Evolutionary conservation across 2,888 invertebrate genomes (phyloP).

Genomic region (Crematogaster levior): DNA sequence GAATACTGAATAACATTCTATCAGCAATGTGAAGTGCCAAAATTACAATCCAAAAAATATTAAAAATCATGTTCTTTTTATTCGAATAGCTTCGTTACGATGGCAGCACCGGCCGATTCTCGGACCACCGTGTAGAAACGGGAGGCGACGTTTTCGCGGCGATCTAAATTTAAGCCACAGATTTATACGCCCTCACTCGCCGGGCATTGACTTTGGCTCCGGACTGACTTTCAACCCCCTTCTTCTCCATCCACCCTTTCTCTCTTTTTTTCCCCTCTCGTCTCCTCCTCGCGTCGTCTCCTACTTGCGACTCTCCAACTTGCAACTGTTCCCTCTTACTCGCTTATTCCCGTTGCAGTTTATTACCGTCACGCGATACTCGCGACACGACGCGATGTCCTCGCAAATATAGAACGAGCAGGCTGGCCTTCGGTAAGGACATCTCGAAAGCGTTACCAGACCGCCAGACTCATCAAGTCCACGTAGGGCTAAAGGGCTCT

Average conservation of each 20-base stretch:
- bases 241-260: constrained; percentile 21
- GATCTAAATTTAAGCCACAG: constrained; percentile 82
- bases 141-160: constrained; percentile 64
- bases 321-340: constrained; percentile 45
- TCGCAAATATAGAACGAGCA: constrained; percentile 60
- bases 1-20: background rate
- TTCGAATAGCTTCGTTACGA: constrained; percentile 35
- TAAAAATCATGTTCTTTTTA: constrained; percentile 23
- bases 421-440: constrained; percentile 53
- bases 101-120: constrained; percentile 69
- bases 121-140: constrained; percentile 50
- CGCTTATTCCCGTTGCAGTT: constrained; percentile 55
- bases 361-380: constrained; percentile 55
- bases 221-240: constrained; percentile 69
- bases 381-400: constrained; percentile 40
- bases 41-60: background rate
- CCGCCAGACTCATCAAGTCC: constrained; percentile 38
- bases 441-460: constrained; percentile 31
- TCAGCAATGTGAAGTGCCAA: background rate
- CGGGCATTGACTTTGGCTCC: constrained; percentile 78
- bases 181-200: constrained; percentile 79
- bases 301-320: constrained; percentile 58
- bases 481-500: constrained; percentile 21
- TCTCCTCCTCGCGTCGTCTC: constrained; percentile 50
- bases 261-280: constrained; percentile 50